Evolutionary conservation across 2,797 vertebrate genomes (phyloP), one percentile per base, ranked within the genome.

Genomic region (Cottoperca gobio): DNA sequence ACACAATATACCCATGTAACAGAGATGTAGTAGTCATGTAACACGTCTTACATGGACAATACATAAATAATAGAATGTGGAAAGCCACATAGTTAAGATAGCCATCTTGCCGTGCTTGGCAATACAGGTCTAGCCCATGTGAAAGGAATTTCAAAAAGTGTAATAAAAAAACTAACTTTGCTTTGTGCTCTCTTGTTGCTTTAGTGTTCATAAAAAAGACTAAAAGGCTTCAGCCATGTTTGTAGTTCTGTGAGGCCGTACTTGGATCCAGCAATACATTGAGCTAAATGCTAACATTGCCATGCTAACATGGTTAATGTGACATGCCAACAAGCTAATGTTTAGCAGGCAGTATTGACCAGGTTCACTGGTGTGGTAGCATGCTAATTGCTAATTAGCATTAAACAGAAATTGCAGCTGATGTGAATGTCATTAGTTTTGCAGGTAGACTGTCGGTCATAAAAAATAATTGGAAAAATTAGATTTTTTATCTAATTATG

Each of bases 1-100:
- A 59, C 66, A 69, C 46, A 50, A 46, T 16, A 31, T 31, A 28
- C 24, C n/a, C 49, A 58, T 46, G 21, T 65, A 28, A 21, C 8
- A 26, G 26, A 61, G 17, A 19, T 39, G 12, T 49, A 43, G 42
- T 28, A 26, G 35, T 48, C 12, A n/a, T 42, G 21, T 4, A 61
- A 49, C 61, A 66, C 10, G 43, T 14, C 12, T 28, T 23, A 7
- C 0, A 8, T 23, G 3, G 1, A 35, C 49, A 39, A n/a, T 28
- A 28, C 2, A 54, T 7, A 66, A 24, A 53, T 21, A 64, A n/a
- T 24, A 21, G 28, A 19, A 39, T 50, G 1, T 11, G 24, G n/a
- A 43, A 8, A 24, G 12, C 5, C 2, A 57, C 13, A n/a, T n/a
- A n/a, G n/a, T n/a, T n/a, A n/a, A n/a, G n/a, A n/a, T n/a, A n/a